Evolutionary conservation across 2,113 vertebrate genomes (phyloP).

Genomic region (Oreocharis arfaki): DNA sequence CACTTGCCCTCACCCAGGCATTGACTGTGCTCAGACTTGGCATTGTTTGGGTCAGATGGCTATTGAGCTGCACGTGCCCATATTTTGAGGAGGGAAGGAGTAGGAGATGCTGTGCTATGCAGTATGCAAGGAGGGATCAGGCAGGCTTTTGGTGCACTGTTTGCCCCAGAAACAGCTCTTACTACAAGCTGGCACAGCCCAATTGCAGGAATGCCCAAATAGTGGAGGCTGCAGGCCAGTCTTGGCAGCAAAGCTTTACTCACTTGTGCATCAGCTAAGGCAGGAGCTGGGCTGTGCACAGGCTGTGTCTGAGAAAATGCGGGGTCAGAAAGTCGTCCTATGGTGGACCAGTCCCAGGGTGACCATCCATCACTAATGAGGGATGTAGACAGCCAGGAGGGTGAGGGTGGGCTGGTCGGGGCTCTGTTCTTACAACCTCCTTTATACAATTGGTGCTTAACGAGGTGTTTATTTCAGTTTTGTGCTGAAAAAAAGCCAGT

Average conservation of each 20-base stretch:
- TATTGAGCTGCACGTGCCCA: not conserved
- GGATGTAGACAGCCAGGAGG: not conserved
- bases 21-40: not conserved
- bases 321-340: not conserved
- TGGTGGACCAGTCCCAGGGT: not conserved
- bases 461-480: conserved; percentile 5
- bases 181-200: not conserved
- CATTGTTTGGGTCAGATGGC: fast-evolving
- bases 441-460: not conserved
- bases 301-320: not conserved
- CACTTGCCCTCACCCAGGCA: fast-evolving
- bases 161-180: not conserved
- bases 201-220: not conserved
- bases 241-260: not conserved
- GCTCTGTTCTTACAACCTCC: not conserved
- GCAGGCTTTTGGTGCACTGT: not conserved
- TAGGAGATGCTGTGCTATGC: not conserved
- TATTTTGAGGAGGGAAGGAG: not conserved
- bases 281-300: not conserved
- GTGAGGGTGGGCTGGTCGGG: not conserved
- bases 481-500: conserved; percentile 22
- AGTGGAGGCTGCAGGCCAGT: not conserved
- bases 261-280: not conserved
- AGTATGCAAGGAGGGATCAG: not conserved
- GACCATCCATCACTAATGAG: not conserved